Percentiles rank a stretch among this genome's conserved stretches.
phyloP scores from a whole-genome alignment of 92 coral and sea anemone genomes.

The Palythoa grandiflora region DNA sequence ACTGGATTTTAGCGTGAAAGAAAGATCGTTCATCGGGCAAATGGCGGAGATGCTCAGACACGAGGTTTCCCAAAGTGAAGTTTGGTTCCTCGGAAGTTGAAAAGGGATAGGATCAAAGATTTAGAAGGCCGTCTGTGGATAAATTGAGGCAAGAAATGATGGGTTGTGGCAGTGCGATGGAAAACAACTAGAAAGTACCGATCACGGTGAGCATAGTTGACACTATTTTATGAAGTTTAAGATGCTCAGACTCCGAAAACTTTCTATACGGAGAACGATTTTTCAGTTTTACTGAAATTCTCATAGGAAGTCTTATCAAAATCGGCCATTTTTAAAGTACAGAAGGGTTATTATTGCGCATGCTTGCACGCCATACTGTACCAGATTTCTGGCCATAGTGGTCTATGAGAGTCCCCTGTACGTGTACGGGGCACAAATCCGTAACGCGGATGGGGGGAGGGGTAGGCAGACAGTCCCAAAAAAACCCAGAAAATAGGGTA shows the following conservation, averaged over 20 bases:
- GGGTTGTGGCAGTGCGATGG: conserved; percentile 28
- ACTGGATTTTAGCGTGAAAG: conserved; percentile 21
- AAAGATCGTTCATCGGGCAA: conserved; percentile 16
- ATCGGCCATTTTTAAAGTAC: conserved; percentile 24
- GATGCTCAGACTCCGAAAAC: conserved; percentile 39
- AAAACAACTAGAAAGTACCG: conserved; percentile 35
- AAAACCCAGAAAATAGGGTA: too few species aligned
- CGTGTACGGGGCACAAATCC: too few species aligned
- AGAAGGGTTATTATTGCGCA: conserved; percentile 8
- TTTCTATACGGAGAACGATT: conserved; percentile 10
- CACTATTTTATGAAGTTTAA: conserved; percentile 28
- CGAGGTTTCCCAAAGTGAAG: conserved; percentile 32
- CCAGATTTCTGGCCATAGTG: background rate
- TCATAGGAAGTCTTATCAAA: conserved; percentile 28
- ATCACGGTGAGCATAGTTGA: conserved; percentile 14
- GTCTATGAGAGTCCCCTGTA: too few species aligned
- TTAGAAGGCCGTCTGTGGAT: conserved; percentile 23
- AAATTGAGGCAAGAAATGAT: conserved; percentile 26
- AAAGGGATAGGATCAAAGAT: conserved; percentile 35
- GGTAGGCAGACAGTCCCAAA: too few species aligned
- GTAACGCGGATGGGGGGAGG: too few species aligned
- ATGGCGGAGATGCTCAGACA: conserved; percentile 32
- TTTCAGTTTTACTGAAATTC: conserved; percentile 22
- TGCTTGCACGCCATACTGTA: conserved; percentile 20
- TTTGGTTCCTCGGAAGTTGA: conserved; percentile 32